Conservation (phyloP, 1,140 invertebrate genomes). For the Acromyrmex echinatior region DNA sequence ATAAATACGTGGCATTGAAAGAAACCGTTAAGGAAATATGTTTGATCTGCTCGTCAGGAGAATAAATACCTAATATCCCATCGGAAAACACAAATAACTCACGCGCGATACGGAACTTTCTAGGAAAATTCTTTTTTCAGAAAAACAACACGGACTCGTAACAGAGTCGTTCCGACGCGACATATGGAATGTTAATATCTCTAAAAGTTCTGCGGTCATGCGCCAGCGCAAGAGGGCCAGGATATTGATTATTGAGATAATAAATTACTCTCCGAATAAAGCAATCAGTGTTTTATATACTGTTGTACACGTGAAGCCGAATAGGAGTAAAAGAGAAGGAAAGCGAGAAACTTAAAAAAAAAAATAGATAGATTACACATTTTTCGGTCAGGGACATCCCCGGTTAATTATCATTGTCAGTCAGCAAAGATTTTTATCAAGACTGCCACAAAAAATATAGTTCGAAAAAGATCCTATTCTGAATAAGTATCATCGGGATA, state of each 20-base stretch:
- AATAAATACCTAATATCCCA: constrained; percentile 23
- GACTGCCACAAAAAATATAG: no score
- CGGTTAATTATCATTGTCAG: no score
- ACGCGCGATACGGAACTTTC: constrained; percentile 40
- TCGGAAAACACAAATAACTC: constrained; percentile 7
- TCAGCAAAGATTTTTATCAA: no score
- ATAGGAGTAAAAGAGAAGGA: no score
- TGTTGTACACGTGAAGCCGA: no score
- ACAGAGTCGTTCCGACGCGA: no score
- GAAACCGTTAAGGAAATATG: neutral
- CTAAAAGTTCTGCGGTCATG: constrained; percentile 6
- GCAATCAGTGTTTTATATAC: no score
- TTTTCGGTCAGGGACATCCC: no score
- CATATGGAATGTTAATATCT: neutral
- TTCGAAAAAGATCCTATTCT: no score
- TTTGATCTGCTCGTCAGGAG: neutral
- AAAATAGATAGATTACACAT: no score
- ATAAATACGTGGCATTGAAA: neutral
- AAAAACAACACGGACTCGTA: neutral
- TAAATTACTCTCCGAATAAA: no score
- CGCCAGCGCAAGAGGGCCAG: neutral
- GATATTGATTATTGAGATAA: constrained; percentile 21
- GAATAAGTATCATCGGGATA: neutral
- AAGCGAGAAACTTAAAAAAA: no score
- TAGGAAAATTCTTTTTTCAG: constrained; percentile 29